These are phyloP conservation scores for Darevskia nairensis DNA, from an alignment of 2,797 vertebrate species.

Conservation along the genomic window DNA sequence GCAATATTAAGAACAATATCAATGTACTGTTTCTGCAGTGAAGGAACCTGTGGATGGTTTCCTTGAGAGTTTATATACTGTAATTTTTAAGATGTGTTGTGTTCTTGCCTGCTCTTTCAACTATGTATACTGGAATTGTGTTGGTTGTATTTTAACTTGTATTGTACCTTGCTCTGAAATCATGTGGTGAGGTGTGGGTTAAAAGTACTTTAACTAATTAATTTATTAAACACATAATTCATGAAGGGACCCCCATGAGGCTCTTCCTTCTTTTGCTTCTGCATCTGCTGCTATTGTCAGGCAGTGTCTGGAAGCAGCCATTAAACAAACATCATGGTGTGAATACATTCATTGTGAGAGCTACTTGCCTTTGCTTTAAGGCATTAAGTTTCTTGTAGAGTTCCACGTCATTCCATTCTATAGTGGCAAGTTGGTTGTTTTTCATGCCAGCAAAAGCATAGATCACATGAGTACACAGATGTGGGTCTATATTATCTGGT, in stretches of 20 bases:
- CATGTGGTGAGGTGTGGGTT: no score
- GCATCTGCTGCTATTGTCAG: background rate
- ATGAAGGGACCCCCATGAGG: background rate
- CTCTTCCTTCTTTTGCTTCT: background rate
- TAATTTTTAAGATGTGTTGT: no score
- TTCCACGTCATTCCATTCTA: constrained; percentile 80
- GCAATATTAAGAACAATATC: no score
- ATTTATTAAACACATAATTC: background rate
- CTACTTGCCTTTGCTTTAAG: constrained; percentile 76
- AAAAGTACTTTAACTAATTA: no score
- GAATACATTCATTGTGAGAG: background rate
- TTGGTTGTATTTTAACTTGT: no score
- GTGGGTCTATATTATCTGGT: constrained; percentile 78
- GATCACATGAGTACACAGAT: constrained; percentile 81
- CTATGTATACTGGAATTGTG: no score
- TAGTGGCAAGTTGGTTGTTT: constrained; percentile 75
- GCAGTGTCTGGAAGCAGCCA: background rate
- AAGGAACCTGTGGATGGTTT: no score
- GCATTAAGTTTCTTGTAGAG: constrained; percentile 78
- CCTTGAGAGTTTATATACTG: no score
- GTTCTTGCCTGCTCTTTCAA: no score
- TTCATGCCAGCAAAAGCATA: constrained; percentile 82
- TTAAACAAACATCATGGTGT: background rate
- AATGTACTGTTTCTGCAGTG: no score
- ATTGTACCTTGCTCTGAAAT: no score